These are phyloP conservation scores for Phocoena phocoena DNA, from an alignment of 2,113 vertebrate genomes.

Conservation along the genomic window DNA sequence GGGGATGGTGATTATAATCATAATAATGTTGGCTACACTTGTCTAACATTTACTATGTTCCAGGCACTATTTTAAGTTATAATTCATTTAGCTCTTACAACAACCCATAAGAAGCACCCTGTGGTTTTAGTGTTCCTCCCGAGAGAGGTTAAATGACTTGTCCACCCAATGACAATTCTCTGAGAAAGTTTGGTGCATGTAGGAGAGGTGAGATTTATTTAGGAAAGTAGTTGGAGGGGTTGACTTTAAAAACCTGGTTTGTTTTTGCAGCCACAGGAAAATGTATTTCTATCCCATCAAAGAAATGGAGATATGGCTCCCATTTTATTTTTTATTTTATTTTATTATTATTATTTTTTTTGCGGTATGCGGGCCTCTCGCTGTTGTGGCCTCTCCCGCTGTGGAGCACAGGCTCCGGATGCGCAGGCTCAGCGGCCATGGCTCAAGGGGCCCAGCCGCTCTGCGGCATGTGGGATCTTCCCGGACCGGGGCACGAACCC, in stretches of 20 bases:
- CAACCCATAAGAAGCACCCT: neutral
- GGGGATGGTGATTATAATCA: neutral
- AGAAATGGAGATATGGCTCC: neutral
- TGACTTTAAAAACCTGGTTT: neutral
- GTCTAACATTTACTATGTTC: neutral
- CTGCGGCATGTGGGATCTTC: too few species aligned
- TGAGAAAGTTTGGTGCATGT: neutral
- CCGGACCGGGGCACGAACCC: too few species aligned
- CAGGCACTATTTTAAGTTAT: slow-evolving; percentile 4
- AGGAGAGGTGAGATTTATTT: neutral
- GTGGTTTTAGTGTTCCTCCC: neutral
- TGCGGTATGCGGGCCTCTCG: too few species aligned
- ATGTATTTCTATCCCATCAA: neutral
- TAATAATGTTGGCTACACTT: neutral
- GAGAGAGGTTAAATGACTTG: neutral
- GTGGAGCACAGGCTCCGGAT: too few species aligned
- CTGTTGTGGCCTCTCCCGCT: too few species aligned
- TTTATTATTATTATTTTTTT: too few species aligned
- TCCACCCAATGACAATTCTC: neutral
- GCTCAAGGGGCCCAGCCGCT: too few species aligned
- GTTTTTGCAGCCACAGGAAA: neutral
- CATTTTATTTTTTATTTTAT: neutral
- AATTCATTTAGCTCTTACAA: neutral
- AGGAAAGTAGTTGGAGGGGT: neutral
- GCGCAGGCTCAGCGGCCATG: too few species aligned